Base-by-base conservation (phyloP, 2,113 vertebrate species). In the Anhinga rufa region DNA sequence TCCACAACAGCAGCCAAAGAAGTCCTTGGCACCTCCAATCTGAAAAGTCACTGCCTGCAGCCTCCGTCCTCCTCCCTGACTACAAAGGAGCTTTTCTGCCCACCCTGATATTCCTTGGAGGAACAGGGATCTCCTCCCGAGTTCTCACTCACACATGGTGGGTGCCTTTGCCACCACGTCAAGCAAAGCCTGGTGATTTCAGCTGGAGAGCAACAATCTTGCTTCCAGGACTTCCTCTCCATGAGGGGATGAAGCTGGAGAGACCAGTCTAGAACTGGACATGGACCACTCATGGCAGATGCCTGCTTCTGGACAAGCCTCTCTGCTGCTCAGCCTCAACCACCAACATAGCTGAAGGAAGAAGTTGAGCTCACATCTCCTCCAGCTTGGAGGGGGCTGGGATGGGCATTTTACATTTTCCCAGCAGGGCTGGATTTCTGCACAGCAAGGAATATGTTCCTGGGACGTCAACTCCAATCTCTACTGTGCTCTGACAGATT, bases 391-490 rank as follows among this genome's bases (percentile, higher is more conserved):
- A 95, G 80, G 82, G 88, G 91, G 83, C 74, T 80, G 94, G 93
- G 90, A 90, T 31, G 82, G 94, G 95, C 94, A 65, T 93, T 96
- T 96, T 90, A 95, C 97, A 96, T 94, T 97, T 97, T 97, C 98
- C 97, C 98, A 97, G 95, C 97, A 95, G 98, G 97, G 94, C 93
- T 97, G 96, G 98, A 97, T 97, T 97, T 96, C 95, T 97, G 97
- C 98, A 98, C 97, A 96, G 97, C 96, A 95, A 97, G 97, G 97
- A 98, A 97, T 97, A 95, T 92, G 97, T 97, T 98, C 97, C 98
- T 77, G 95, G 97, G 97, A 98, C 92, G 97, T 98, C 98, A 98
- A 89, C 91, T 98, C 97, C 97, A 98, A 98, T 98, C 98, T 98
- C 94, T 91, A 84, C 95, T 36, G 90, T 2, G 88, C 98, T 97